These are phyloP conservation scores for Carposina sasakii DNA, from an alignment of 1,140 invertebrate genomes.

Conservation along the genomic window DNA sequence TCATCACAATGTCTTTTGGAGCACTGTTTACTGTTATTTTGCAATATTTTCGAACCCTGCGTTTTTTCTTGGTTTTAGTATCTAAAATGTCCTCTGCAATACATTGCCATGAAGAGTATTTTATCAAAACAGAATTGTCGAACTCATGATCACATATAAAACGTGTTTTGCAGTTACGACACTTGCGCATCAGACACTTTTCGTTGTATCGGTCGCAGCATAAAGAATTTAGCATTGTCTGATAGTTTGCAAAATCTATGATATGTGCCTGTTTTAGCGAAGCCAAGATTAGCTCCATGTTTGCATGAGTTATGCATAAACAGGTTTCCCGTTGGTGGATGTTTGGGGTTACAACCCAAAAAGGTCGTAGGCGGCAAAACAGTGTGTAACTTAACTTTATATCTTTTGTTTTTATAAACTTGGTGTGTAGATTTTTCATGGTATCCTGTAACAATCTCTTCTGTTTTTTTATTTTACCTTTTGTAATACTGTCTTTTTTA, in stretches of 20 bases:
- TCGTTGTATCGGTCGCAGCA: conserved; percentile 9
- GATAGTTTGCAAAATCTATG: conserved; percentile 9
- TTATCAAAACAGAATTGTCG: background rate
- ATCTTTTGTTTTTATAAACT: background rate
- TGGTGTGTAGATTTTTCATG: background rate
- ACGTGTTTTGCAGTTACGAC: conserved; percentile 1
- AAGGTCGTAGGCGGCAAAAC: background rate
- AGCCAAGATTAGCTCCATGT: conserved; percentile 4
- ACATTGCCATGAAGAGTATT: background rate
- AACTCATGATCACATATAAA: conserved; percentile 2
- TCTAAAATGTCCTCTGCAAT: conserved; percentile 4
- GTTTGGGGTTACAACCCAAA: background rate
- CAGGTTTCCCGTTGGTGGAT: conserved; percentile 3
- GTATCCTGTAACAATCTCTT: conserved; percentile 2
- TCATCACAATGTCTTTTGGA: conserved; percentile 10
- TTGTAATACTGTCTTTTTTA: conserved; percentile 9
- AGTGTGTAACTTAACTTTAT: background rate
- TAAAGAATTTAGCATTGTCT: conserved; percentile 4
- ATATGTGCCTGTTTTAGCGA: conserved; percentile 6
- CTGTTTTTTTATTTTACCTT: conserved; percentile 7
- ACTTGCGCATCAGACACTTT: conserved; percentile 4
- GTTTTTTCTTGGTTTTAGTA: conserved; percentile 2
- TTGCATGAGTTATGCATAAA: conserved; percentile 6
- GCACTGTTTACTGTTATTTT: conserved; percentile 1
- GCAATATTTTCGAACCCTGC: background rate